phyloP scores from a whole-genome alignment of 1,140 invertebrate species.

The Drepana arcuata region DNA sequence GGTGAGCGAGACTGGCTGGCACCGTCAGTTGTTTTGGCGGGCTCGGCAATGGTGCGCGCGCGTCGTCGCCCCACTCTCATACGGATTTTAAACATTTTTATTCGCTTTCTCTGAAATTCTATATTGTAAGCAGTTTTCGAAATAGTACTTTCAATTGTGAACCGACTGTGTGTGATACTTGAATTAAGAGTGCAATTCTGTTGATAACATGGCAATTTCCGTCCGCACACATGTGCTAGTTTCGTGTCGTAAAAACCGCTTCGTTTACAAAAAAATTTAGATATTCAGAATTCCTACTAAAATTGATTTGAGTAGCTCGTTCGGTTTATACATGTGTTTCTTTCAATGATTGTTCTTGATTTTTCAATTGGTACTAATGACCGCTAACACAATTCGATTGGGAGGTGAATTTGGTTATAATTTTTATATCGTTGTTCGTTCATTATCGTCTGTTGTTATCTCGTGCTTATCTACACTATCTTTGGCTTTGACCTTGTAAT shows the following conservation, averaged over 20 bases:
- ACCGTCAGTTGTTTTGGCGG: conserved; percentile 60
- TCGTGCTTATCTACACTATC: conserved; percentile 19
- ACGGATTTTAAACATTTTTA: conserved; percentile 11
- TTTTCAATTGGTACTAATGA: conserved; percentile 21
- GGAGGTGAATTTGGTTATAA: conserved; percentile 5
- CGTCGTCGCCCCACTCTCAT: conserved; percentile 10
- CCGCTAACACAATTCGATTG: conserved; percentile 10
- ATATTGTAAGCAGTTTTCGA: too few relatives aligned
- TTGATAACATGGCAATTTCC: too few relatives aligned
- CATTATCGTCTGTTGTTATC: conserved; percentile 23
- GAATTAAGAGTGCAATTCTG: too few relatives aligned
- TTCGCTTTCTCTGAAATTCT: conserved; percentile 34
- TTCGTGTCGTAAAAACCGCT: too few relatives aligned
- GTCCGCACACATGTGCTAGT: too few relatives aligned
- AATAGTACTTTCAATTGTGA: too few relatives aligned
- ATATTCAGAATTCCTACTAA: too few relatives aligned
- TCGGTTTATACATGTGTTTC: too few relatives aligned
- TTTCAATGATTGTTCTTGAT: conserved; percentile 9
- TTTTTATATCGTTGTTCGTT: conserved; percentile 3
- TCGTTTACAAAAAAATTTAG: too few relatives aligned
- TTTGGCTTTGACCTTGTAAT: conserved; percentile 19
- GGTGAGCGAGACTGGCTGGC: conserved; percentile 43
- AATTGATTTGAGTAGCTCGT: too few relatives aligned
- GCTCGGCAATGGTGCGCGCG: conserved; percentile 32
- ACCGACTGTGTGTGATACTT: too few relatives aligned